Conservation (phyloP, 2,797 vertebrate genomes). For the Rhinoraja longicauda region DNA sequence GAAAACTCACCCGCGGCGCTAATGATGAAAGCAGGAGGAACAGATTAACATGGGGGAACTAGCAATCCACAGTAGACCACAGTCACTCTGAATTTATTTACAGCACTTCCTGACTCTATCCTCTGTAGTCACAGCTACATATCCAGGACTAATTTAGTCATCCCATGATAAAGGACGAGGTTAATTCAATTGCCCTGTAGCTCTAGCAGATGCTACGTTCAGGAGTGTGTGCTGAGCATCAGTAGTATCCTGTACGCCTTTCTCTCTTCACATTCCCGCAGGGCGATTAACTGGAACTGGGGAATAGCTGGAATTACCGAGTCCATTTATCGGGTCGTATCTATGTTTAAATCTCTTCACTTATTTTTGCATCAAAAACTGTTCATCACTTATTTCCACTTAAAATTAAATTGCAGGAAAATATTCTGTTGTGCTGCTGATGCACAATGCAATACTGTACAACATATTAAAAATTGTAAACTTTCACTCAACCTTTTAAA, state of each 20-base stretch:
- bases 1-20: slow-evolving; percentile 22
- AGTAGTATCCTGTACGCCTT: neutral
- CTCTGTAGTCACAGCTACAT: neutral
- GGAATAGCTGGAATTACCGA: neutral
- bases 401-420: neutral
- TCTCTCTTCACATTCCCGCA: neutral
- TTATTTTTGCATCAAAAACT: neutral
- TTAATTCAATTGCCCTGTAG: neutral
- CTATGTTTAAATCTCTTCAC: neutral
- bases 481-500: neutral
- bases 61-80: neutral
- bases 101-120: neutral
- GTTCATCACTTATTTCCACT: neutral
- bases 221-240: neutral
- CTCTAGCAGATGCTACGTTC: neutral
- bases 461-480: neutral
- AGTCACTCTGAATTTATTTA: neutral
- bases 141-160: neutral
- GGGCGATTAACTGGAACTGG: neutral
- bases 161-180: neutral
- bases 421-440: neutral
- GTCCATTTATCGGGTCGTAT: neutral
- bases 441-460: neutral
- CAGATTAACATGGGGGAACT: neutral
- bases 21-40: neutral